These are phyloP conservation scores for Hemaris fuciformis DNA, from an alignment of 2,888 invertebrate species.

Conservation along the genomic window DNA sequence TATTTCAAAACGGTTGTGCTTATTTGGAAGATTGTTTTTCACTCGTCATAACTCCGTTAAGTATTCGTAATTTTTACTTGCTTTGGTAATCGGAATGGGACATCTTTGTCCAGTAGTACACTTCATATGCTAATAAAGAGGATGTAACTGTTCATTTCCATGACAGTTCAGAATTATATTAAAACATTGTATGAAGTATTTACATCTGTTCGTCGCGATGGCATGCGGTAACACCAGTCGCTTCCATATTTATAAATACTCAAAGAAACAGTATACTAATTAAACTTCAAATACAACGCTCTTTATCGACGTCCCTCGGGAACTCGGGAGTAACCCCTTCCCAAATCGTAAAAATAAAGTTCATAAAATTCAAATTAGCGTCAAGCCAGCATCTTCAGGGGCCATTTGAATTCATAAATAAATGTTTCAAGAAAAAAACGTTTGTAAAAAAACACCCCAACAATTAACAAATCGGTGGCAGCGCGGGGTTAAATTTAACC, in stretches of 20 bases:
- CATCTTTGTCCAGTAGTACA: too few relatives aligned
- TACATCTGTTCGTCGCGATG: not conserved
- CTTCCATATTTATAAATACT: not conserved
- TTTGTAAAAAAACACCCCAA: slow-evolving; percentile 62
- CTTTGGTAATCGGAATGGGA: too few relatives aligned
- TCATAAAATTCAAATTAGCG: slow-evolving; percentile 78
- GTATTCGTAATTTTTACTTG: too few relatives aligned
- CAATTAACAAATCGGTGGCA: slow-evolving; percentile 77
- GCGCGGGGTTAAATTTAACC: slow-evolving; percentile 74
- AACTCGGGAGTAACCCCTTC: slow-evolving; percentile 54
- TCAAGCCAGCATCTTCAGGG: slow-evolving; percentile 66
- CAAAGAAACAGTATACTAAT: slow-evolving; percentile 9
- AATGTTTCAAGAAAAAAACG: slow-evolving; percentile 53
- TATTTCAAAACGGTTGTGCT: too few relatives aligned
- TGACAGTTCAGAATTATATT: too few relatives aligned
- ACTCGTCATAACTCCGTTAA: too few relatives aligned
- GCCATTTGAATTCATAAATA: slow-evolving; percentile 78
- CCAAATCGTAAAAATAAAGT: slow-evolving; percentile 65
- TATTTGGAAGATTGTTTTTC: too few relatives aligned
- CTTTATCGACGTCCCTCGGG: slow-evolving; percentile 41
- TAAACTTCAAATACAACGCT: slow-evolving; percentile 11
- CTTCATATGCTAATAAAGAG: too few relatives aligned
- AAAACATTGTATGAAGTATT: too few relatives aligned
- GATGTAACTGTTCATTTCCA: too few relatives aligned
- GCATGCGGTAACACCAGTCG: not conserved